A percentile compares a stretch with the other conserved stretches of the same genome.
Conservation (phyloP, 2,113 vertebrate genomes). For the Rhinoderma darwinii region DNA sequence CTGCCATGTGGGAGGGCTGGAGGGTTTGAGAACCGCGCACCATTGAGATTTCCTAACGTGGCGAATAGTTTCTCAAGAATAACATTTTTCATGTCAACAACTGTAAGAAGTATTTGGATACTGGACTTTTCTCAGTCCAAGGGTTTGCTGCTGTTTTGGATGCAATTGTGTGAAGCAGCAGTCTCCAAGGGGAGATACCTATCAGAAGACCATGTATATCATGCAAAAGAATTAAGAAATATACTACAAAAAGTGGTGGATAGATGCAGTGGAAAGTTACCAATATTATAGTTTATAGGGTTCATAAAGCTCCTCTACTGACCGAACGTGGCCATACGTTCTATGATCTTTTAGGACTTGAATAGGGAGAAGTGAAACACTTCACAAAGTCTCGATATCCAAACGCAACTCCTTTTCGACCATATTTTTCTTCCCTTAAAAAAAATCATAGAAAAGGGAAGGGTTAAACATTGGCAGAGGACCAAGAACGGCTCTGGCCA, state of each 20-base stretch:
- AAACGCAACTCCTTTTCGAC: background rate
- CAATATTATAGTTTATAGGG: too few species aligned
- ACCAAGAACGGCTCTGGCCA: too few species aligned
- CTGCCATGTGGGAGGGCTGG: constrained; percentile 29
- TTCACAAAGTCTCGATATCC: background rate
- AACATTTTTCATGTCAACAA: constrained; percentile 17
- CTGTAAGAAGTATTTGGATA: background rate
- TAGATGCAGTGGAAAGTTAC: too few species aligned
- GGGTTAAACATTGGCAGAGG: too few species aligned
- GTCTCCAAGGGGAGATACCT: background rate
- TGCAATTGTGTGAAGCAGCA: background rate
- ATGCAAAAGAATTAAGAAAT: too few species aligned
- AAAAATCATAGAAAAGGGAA: background rate
- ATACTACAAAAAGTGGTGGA: too few species aligned
- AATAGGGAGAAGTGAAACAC: background rate
- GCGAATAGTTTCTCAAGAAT: constrained; percentile 48
- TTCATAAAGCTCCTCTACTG: background rate
- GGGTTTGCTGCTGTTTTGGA: background rate
- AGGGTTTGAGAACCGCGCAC: background rate
- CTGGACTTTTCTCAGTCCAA: background rate
- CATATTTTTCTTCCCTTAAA: background rate
- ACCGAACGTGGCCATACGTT: background rate
- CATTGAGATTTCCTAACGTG: constrained; percentile 30
- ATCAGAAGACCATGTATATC: background rate
- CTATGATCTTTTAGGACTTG: background rate